Evolutionary conservation across 2,888 invertebrate species (phyloP).

Genomic region (Capitulum mitella): DNA sequence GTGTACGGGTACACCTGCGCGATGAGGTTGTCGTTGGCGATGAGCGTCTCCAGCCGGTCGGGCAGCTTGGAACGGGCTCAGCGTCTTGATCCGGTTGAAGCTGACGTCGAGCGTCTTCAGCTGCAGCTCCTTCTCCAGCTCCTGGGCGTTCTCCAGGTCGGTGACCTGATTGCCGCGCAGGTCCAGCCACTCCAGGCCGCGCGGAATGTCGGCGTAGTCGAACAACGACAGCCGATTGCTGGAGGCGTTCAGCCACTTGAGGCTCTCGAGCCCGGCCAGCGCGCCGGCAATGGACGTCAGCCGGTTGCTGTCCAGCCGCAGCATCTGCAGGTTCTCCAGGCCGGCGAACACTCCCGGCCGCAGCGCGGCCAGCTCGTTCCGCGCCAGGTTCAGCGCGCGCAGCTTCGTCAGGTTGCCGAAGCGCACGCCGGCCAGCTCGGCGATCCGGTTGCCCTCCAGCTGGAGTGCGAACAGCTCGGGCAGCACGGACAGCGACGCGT

Average conservation of each 20-base stretch:
- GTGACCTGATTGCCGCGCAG: conserved; percentile 54
- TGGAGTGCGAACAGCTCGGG: conserved; percentile 65
- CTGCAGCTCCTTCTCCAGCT: conserved; percentile 69
- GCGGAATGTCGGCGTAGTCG: conserved; percentile 68
- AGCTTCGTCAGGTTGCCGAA: conserved; percentile 65
- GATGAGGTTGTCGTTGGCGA: conserved; percentile 62
- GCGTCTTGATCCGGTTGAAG: conserved; percentile 68
- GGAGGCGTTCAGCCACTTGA: conserved; percentile 47
- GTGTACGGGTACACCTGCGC: conserved; percentile 57
- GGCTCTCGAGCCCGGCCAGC: conserved; percentile 57
- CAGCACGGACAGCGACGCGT: conserved; percentile 66
- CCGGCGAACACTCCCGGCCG: conserved; percentile 70
- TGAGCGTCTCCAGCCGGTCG: conserved; percentile 68
- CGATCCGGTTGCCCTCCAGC: conserved; percentile 67
- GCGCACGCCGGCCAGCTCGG: conserved; percentile 67
- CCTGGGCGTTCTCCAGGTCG: conserved; percentile 76
- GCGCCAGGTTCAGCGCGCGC: conserved; percentile 65
- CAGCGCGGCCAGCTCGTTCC: conserved; percentile 70
- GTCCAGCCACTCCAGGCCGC: conserved; percentile 36
- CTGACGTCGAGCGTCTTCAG: conserved; percentile 64
- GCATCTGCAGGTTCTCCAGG: conserved; percentile 67
- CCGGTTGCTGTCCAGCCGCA: conserved; percentile 73
- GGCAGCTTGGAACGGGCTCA: conserved; percentile 75
- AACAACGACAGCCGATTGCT: conserved; percentile 56
- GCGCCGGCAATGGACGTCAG: conserved; percentile 68